Evolutionary conservation across 1,140 invertebrate genomes (phyloP).

Genomic region (Heterodera carotae): DNA sequence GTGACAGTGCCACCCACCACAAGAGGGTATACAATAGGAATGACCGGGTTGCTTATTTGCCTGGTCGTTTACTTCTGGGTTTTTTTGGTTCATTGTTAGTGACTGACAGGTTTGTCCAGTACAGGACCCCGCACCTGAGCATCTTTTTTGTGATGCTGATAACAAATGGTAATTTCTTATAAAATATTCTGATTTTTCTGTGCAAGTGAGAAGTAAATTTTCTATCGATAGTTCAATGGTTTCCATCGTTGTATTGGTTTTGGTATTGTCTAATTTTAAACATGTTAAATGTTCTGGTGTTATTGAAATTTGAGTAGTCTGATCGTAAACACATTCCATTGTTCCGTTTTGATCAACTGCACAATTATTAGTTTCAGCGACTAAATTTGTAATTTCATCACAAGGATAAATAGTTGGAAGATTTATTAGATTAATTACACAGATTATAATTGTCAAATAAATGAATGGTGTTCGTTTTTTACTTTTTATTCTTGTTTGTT

Average conservation of each 20-base stretch:
- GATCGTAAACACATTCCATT: not conserved
- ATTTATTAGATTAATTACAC: not conserved
- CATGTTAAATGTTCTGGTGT: not conserved
- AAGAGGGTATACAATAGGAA: not conserved
- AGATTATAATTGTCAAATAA: not conserved
- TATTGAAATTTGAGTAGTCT: not conserved
- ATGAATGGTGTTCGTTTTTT: not conserved
- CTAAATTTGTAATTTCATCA: not conserved
- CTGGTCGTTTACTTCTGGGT: not conserved
- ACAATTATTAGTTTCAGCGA: not conserved
- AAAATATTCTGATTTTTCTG: not conserved
- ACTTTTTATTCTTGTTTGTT: not conserved
- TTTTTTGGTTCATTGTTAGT: not conserved
- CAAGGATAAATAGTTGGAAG: not conserved
- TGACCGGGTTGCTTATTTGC: not conserved
- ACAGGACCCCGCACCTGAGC: not conserved
- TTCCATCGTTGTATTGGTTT: not conserved
- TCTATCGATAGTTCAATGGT: not conserved
- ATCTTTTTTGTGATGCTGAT: not conserved
- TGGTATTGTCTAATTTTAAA: not conserved
- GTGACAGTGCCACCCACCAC: not conserved
- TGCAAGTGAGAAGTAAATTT: not conserved
- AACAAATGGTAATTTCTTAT: not conserved
- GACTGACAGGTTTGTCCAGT: not conserved
- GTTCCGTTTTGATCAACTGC: not conserved